Base-by-base conservation (phyloP, 1,140 invertebrate species). In the Trichonephila clavata region DNA sequence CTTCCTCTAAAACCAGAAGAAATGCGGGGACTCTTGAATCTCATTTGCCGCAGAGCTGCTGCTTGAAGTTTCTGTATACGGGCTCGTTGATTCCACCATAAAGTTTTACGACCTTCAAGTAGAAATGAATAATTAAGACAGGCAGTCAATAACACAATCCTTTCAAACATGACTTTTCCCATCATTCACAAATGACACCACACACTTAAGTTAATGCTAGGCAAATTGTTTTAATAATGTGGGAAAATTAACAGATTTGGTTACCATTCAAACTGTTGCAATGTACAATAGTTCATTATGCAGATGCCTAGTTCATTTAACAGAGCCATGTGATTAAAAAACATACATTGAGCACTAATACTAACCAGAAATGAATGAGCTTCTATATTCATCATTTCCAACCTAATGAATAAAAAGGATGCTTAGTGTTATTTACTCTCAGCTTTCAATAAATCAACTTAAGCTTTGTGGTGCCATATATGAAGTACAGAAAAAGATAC, bases 221-320 rank as follows among this genome's bases (percentile, higher is more conserved):
- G 81, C 61, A 89, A 27, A 89, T 57, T 57, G 71, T 16, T 39
- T n/a, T 39, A 39, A 39, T 80, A 80, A 80, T n/a, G 60, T 63
- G 24, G 14, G 77, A 90, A 24, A 81, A 80, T 59, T 50, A 90
- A 61, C n/a, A 32, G 71, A 80, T 57, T 87, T 61, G 86, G 86
- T 88, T 21, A 93, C 92, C 92, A 93, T 93, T 93, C 86, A 93
- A 93, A 93, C 92, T 93, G 92, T 93, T 93, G 92, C 92, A 93
- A 65, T 83, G 60, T 60, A 71, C 27, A 63, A 92, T 65, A 59
- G 57, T 43, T 71, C 43, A 21, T 77, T 60, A 57, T 43, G 24
- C 16, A 39, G 10, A 87, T 63, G 59, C 59, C 86, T 39, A 65
- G 50, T 63, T 87, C 63, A 39, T 60, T 61, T 24, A 7, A 86